These are phyloP conservation scores for Oreochromis grahami DNA, from an alignment of 2,797 vertebrate genomes.

Conservation along the genomic window DNA sequence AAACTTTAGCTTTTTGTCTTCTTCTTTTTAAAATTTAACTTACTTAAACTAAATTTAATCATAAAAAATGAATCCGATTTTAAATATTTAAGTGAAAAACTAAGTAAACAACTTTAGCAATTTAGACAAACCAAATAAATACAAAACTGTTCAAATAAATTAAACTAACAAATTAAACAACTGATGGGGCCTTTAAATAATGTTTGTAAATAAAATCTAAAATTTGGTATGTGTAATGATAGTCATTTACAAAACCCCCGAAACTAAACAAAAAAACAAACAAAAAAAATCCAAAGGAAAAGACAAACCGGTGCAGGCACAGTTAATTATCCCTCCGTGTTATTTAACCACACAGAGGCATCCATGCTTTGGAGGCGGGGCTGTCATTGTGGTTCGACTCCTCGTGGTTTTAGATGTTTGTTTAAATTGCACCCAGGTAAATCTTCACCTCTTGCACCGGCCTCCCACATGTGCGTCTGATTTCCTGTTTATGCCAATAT, in stretches of 20 bases:
- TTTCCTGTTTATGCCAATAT: slow-evolving; percentile 39
- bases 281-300: background rate
- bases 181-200: background rate
- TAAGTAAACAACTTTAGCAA: background rate
- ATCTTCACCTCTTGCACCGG: background rate
- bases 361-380: background rate
- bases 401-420: slow-evolving; percentile 4
- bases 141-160: background rate
- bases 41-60: background rate
- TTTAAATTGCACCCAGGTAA: slow-evolving; percentile 21
- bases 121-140: background rate
- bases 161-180: background rate
- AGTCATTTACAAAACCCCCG: background rate
- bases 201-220: background rate
- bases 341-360: background rate
- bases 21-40: background rate
- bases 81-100: background rate
- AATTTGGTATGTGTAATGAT: background rate
- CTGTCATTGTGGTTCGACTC: background rate
- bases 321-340: background rate
- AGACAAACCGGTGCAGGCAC: background rate
- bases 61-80: background rate
- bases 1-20: background rate
- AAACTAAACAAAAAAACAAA: background rate
- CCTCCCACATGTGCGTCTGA: slow-evolving; percentile 1